These are phyloP conservation scores for Zaprionus inermis DNA, from an alignment of 1,140 invertebrate genomes.

Conservation along the genomic window DNA sequence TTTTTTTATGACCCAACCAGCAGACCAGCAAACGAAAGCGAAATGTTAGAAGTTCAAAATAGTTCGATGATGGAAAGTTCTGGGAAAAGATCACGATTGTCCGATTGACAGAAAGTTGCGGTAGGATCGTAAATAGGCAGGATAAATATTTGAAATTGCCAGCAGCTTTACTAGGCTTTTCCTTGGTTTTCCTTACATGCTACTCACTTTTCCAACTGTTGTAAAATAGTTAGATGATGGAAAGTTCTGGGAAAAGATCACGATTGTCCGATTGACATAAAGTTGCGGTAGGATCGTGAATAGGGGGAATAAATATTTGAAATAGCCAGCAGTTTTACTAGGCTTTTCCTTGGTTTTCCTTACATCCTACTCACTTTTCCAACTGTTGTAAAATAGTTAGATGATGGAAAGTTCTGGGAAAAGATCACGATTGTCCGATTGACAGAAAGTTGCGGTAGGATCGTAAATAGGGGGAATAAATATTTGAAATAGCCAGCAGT, in stretches of 20 bases:
- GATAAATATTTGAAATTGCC: not conserved
- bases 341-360: not conserved
- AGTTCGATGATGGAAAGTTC: conserved; percentile 20
- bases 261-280: not conserved
- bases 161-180: not conserved
- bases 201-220: conserved; percentile 88
- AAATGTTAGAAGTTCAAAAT: conserved; percentile 50
- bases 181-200: not conserved
- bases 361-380: conserved; percentile 86
- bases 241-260: conserved; percentile 9
- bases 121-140: no score
- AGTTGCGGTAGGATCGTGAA: no score
- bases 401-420: conserved; percentile 8
- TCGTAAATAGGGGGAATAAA: not conserved
- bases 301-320: not conserved
- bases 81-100: not conserved
- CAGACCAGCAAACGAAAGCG: conserved; percentile 63
- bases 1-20: conserved; percentile 58
- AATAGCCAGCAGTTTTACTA: not conserved
- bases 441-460: not conserved
- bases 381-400: conserved; percentile 85
- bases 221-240: conserved; percentile 36
- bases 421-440: not conserved
- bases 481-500: not conserved
- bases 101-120: not conserved